A percentile compares a stretch with the other conserved stretches of the same genome.
Conservation (phyloP, 2,797 vertebrate species). For the Labeo calbasu region DNA sequence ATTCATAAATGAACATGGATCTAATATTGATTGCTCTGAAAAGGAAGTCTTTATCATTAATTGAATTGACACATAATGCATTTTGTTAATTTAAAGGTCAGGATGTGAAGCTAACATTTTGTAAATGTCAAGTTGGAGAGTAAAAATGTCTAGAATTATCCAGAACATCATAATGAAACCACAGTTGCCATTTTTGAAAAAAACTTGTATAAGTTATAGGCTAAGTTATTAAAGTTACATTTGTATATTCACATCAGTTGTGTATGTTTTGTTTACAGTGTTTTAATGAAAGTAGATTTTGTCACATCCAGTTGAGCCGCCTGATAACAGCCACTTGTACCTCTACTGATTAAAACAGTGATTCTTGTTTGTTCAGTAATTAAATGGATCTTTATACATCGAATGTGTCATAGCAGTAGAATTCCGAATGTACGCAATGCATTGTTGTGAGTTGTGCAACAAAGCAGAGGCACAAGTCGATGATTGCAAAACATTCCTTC, state of each 20-base stretch:
- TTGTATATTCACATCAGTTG: slow-evolving; percentile 39
- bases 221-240: slow-evolving; percentile 44
- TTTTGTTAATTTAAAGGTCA: slow-evolving; percentile 3
- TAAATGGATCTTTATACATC: neutral
- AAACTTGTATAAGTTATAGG: slow-evolving; percentile 8
- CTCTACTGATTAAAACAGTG: slow-evolving; percentile 15
- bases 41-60: slow-evolving; percentile 11
- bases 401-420: neutral
- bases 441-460: neutral
- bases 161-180: slow-evolving; percentile 7
- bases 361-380: slow-evolving; percentile 12
- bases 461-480: neutral
- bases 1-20: slow-evolving; percentile 2
- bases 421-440: slow-evolving; percentile 3
- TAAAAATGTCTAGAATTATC: slow-evolving; percentile 11
- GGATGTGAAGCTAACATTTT: neutral
- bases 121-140: neutral
- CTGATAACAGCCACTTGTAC: neutral
- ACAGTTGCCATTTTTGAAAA: slow-evolving; percentile 29
- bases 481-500: neutral
- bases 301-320: neutral
- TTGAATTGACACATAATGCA: neutral
- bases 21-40: neutral
- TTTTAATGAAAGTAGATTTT: neutral
- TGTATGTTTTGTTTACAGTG: slow-evolving; percentile 23